These are phyloP conservation scores for Caretta caretta DNA, from an alignment of 2,113 vertebrate genomes.

Conservation along the genomic window DNA sequence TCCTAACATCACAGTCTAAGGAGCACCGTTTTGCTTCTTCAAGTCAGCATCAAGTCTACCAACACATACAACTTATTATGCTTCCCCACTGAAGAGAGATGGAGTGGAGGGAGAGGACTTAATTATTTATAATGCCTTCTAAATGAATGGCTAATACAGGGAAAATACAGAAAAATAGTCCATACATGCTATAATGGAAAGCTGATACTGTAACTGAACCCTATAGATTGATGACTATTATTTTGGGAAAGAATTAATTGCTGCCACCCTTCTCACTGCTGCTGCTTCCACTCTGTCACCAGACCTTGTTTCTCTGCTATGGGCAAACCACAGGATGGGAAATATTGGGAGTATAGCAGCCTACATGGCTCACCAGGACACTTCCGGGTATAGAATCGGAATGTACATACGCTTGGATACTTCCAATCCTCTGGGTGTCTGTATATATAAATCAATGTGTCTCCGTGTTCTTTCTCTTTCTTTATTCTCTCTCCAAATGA, in stretches of 20 bases:
- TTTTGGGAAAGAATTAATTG: not conserved
- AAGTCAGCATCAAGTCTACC: not conserved
- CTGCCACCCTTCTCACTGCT: not conserved
- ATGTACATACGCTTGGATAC: not conserved
- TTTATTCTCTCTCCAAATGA: not conserved
- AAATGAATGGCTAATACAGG: not conserved
- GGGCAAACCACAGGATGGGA: not conserved
- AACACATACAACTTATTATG: not conserved
- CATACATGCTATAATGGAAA: not conserved
- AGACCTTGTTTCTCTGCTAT: not conserved
- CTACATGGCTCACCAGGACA: not conserved
- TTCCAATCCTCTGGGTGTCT: not conserved
- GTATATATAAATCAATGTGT: not conserved
- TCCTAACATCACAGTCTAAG: not conserved
- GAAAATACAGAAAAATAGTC: not conserved
- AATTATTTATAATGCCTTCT: not conserved
- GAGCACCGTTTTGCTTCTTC: not conserved
- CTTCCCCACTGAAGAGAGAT: not conserved
- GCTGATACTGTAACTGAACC: not conserved
- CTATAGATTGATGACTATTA: not conserved
- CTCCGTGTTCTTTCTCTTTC: not conserved
- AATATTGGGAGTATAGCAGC: not conserved
- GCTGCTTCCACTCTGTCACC: rapidly evolving
- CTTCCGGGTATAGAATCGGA: not conserved
- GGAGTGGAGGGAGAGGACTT: not conserved